Evolutionary conservation across 2,797 vertebrate species (phyloP).

Genomic region (Pangasius djambal): DNA sequence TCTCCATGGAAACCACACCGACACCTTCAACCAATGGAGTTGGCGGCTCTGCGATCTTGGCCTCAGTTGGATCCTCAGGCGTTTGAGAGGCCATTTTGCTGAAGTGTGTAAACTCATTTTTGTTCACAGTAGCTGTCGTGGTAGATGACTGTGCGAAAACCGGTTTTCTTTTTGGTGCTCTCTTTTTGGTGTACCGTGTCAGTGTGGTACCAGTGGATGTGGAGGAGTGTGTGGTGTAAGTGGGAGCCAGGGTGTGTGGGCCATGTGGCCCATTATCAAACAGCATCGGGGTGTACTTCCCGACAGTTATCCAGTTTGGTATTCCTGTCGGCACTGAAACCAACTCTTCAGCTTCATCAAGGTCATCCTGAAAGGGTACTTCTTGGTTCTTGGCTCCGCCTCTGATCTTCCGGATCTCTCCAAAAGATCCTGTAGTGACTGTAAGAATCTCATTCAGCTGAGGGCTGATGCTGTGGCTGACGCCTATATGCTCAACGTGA

Average conservation of each 20-base stretch:
- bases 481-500: not conserved
- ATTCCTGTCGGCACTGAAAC: slow-evolving; percentile 17
- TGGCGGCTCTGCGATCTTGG: not conserved
- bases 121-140: not conserved
- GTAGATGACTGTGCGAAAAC: not conserved
- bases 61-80: not conserved
- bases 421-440: not conserved
- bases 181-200: not conserved
- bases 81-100: not conserved
- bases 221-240: not conserved
- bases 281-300: not conserved
- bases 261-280: not conserved
- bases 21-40: not conserved
- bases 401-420: slow-evolving; percentile 38
- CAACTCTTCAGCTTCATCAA: not conserved
- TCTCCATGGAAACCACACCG: not conserved
- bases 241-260: not conserved
- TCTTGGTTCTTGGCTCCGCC: not conserved
- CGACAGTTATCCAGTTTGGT: not conserved
- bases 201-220: not conserved
- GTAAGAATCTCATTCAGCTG: not conserved
- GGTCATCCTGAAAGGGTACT: not conserved
- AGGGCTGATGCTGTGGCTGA: not conserved
- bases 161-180: slow-evolving; percentile 1
- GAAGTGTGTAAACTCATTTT: not conserved